Percentiles rank a stretch among this genome's conserved stretches.
Evolutionary conservation across 2,888 invertebrate genomes (phyloP).

Genomic region (Drosophila prostipennis): DNA sequence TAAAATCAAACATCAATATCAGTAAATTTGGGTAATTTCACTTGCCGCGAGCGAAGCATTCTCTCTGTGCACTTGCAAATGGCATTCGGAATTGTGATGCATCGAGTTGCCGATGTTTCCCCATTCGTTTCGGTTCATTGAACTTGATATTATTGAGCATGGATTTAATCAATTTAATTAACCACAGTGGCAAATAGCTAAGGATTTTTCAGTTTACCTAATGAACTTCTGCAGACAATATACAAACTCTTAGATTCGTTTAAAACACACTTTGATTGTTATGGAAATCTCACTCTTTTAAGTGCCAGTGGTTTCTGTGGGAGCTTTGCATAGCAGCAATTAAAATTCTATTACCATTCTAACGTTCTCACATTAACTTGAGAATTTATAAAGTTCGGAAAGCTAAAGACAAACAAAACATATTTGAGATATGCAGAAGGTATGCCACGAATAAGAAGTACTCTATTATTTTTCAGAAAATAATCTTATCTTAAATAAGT

Average conservation of each 20-base stretch:
- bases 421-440: not conserved
- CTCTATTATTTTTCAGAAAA: not conserved
- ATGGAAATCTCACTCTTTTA: constrained; percentile 16
- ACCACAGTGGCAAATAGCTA: constrained; percentile 4
- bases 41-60: not conserved
- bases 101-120: not conserved
- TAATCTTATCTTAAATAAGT: too few relatives aligned
- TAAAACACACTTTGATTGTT: constrained; percentile 14
- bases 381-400: constrained; percentile 7
- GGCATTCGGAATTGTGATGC: constrained; percentile 6
- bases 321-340: constrained; percentile 29
- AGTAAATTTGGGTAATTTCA: constrained; percentile 7
- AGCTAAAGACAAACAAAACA: constrained; percentile 14
- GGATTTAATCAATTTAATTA: constrained; percentile 11
- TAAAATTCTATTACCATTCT: constrained; percentile 35
- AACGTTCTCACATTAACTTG: constrained; percentile 20
- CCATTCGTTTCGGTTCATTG: constrained; percentile 5
- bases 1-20: constrained; percentile 5
- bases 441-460: not conserved
- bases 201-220: not conserved
- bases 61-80: not conserved
- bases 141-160: not conserved
- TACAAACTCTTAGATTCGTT: not conserved
- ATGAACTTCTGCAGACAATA: not conserved
- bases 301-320: constrained; percentile 24